Evolutionary conservation across 2,888 invertebrate species (phyloP), one percentile per base, ranked within the genome.

Genomic region (Prostheceraeus crozeri): DNA sequence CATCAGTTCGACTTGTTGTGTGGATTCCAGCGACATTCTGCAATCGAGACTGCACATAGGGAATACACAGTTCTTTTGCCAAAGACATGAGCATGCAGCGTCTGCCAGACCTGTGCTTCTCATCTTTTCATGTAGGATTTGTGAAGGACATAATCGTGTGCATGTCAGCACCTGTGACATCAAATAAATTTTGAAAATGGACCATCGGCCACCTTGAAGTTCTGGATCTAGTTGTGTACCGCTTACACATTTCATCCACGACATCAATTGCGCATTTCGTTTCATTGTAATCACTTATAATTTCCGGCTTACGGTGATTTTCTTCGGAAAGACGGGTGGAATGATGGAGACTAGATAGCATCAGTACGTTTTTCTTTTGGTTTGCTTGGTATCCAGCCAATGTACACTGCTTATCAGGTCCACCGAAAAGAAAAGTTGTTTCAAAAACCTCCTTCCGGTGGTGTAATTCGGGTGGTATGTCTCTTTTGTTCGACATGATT

Each of bases 301-400:
- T 4, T 40, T 40, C 40, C 19, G 40, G 40, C 40, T 40, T 40
- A 21, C 6, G 14, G 19, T 40, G 40, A 21, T 40, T 21, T 21
- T 14, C 19, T 40, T 40, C 40, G 4, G 40, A 40, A 16, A 40
- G 19, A 14, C 19, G 6, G 16, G 14, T 40, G 19, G 14, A 6
- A 21, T 40, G 40, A 40, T 40, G 40, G 19, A 40, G 40, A 40
- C 16, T 40, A 16, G n/a, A 40, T 14, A 40, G 40, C 40, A 40
- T 33, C 40, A 40, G 19, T 40, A 40, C 40, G 4, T 40, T 40
- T 4, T 40, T 40, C 19, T 14, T 16, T 14, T 16, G 16, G 14
- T 40, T 40, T 40, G 40, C 40, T 40, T 40, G 40, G 19, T 40
- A 40, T 14, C 40, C 40, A 40, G 19, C 40, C 14, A 40, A n/a